These are phyloP conservation scores for Hyles lineata DNA, from an alignment of 2,888 invertebrate genomes.

Conservation along the genomic window DNA sequence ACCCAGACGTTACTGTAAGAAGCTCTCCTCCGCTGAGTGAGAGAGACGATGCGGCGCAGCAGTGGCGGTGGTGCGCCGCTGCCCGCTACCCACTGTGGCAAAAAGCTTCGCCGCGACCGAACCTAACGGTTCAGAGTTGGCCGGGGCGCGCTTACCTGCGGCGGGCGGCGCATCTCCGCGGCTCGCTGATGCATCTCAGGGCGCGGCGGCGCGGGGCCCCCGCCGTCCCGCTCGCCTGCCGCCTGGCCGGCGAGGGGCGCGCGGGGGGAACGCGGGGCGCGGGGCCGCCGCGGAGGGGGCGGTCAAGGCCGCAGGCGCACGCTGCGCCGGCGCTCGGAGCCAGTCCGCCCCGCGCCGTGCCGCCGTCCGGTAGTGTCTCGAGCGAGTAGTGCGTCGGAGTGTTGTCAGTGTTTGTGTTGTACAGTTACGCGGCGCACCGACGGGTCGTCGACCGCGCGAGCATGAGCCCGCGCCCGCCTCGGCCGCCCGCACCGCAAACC, in stretches of 20 bases:
- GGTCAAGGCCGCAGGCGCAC: slow-evolving; percentile 75
- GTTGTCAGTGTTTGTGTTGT: slow-evolving; percentile 57
- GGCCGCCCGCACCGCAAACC: slow-evolving; percentile 54
- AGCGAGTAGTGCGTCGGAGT: slow-evolving; percentile 36
- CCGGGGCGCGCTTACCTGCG: slow-evolving; percentile 11
- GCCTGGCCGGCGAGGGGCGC: slow-evolving; percentile 32
- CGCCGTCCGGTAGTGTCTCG: slow-evolving; percentile 40
- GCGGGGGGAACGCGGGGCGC: slow-evolving; percentile 35
- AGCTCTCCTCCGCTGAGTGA: background rate
- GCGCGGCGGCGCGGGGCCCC: background rate
- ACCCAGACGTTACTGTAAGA: background rate
- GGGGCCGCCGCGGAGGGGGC: slow-evolving; percentile 50
- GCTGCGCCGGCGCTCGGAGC: slow-evolving; percentile 52
- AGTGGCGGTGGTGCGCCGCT: background rate
- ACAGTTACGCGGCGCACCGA: slow-evolving; percentile 60
- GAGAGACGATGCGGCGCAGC: background rate
- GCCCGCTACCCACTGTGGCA: background rate
- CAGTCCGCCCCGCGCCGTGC: slow-evolving; percentile 46
- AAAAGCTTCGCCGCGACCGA: background rate
- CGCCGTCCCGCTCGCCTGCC: slow-evolving; percentile 21
- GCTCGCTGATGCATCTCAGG: slow-evolving; percentile 10
- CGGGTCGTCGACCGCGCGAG: slow-evolving; percentile 79
- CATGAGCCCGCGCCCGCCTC: slow-evolving; percentile 68
- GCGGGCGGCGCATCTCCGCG: slow-evolving; percentile 14
- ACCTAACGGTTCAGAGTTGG: slow-evolving; percentile 2